Percentiles rank a stretch among this genome's conserved stretches.
These are phyloP conservation scores for Myotis planiceps DNA, from an alignment of 2,797 vertebrate species.

Conservation along the genomic window DNA sequence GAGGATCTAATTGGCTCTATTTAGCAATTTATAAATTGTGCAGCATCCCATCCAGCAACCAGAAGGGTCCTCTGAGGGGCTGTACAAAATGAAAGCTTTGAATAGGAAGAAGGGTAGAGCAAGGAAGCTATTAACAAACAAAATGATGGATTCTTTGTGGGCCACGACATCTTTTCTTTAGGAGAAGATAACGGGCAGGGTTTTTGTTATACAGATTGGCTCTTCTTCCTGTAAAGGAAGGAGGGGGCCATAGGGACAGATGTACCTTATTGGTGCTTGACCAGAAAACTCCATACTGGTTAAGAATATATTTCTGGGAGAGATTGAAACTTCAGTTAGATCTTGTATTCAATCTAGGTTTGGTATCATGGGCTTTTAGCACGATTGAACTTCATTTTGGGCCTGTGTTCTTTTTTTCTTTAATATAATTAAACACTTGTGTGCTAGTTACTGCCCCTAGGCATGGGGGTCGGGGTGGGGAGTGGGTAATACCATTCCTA, in stretches of 20 bases:
- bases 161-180: not conserved
- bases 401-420: not conserved
- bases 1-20: not conserved
- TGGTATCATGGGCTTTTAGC: not conserved
- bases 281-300: not conserved
- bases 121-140: not conserved
- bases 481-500: not conserved
- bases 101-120: no score
- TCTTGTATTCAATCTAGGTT: not conserved
- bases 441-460: not conserved
- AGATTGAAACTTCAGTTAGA: not conserved
- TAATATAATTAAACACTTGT: not conserved
- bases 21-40: not conserved
- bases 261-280: not conserved
- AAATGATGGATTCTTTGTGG: not conserved
- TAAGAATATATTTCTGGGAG: not conserved
- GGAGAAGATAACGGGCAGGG: not conserved
- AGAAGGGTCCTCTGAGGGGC: not conserved
- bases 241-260: not conserved
- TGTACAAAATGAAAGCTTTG: not conserved
- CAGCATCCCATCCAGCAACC: not conserved
- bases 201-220: not conserved
- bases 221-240: not conserved
- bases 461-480: not conserved
- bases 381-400: not conserved